phyloP scores from a whole-genome alignment of 2,888 invertebrate species.

The Nymphalis urticae region DNA sequence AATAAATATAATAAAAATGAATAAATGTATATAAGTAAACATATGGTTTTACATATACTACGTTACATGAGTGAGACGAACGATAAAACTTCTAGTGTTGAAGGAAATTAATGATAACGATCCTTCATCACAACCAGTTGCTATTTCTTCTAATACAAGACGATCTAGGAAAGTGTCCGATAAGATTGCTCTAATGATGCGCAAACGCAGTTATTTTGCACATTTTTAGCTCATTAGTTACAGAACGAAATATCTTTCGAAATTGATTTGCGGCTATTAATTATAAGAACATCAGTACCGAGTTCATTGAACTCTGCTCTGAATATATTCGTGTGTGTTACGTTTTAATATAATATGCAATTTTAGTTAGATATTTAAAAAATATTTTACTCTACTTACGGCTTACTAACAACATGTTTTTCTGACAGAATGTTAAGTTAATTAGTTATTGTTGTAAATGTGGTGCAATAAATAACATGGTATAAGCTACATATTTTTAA shows the following conservation, averaged over 20 bases:
- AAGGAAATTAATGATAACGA: conserved; percentile 11
- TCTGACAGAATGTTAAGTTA: not conserved
- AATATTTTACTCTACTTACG: too few relatives aligned
- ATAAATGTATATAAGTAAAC: not conserved
- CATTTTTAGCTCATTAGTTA: not conserved
- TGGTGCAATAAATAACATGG: too few relatives aligned
- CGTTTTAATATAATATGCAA: too few relatives aligned
- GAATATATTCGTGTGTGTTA: too few relatives aligned
- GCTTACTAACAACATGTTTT: too few relatives aligned
- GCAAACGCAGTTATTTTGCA: conserved; percentile 7
- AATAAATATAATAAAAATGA: too few relatives aligned
- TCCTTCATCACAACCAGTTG: conserved; percentile 1
- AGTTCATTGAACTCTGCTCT: too few relatives aligned
- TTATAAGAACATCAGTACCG: not conserved
- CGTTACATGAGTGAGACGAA: conserved; percentile 1
- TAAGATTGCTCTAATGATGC: conserved; percentile 10
- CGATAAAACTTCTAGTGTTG: not conserved
- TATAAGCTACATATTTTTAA: not conserved
- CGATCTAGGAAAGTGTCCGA: conserved; percentile 16
- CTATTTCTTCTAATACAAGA: conserved; percentile 2
- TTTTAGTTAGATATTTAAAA: too few relatives aligned
- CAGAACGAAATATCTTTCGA: not conserved
- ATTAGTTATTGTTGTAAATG: too few relatives aligned
- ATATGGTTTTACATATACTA: conserved; percentile 5
- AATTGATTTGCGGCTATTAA: not conserved